Percentiles rank a stretch among this genome's conserved stretches.
These are phyloP conservation scores for Drosophila ambigua DNA, from an alignment of 1,140 invertebrate species.

Conservation along the genomic window DNA sequence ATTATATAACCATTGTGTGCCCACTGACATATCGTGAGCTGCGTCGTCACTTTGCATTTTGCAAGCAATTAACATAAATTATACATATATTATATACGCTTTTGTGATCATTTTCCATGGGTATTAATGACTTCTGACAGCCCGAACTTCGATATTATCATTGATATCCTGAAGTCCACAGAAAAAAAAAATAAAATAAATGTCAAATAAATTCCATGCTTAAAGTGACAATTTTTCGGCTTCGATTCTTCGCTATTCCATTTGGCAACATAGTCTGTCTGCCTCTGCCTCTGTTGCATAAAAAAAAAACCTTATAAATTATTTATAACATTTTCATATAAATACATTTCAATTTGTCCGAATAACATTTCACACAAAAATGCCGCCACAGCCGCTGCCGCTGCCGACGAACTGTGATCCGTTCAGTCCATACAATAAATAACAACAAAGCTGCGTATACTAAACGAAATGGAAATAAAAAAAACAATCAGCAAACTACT, in stretches of 20 bases:
- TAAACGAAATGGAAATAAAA: constrained; percentile 33
- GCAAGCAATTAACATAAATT: constrained; percentile 68
- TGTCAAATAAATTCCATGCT: constrained; percentile 15
- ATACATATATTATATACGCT: constrained; percentile 1
- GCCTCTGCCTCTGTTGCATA: constrained; percentile 18
- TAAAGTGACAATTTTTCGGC: constrained; percentile 15
- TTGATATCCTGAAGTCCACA: constrained; percentile 14
- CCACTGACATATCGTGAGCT: constrained; percentile 46
- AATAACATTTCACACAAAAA: constrained; percentile 54
- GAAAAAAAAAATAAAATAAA: constrained; percentile 6
- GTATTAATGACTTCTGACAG: constrained; percentile 67
- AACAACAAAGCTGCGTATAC: constrained; percentile 48
- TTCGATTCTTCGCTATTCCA: constrained; percentile 6
- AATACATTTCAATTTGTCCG: constrained; percentile 80
- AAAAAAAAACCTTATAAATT: constrained; percentile 51
- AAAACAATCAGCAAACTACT: constrained; percentile 40
- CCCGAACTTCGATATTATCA: constrained; percentile 35
- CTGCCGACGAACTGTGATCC: constrained; percentile 18
- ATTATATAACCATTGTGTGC: constrained; percentile 49
- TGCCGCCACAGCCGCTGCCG: constrained; percentile 31
- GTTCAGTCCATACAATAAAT: constrained; percentile 44
- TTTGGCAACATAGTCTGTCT: constrained; percentile 14
- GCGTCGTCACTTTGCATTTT: constrained; percentile 48
- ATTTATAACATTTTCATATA: constrained; percentile 60
- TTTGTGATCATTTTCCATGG: constrained; percentile 31